These are phyloP conservation scores for Cotesia congregata DNA, from an alignment of 2,888 invertebrate genomes.

Conservation along the genomic window DNA sequence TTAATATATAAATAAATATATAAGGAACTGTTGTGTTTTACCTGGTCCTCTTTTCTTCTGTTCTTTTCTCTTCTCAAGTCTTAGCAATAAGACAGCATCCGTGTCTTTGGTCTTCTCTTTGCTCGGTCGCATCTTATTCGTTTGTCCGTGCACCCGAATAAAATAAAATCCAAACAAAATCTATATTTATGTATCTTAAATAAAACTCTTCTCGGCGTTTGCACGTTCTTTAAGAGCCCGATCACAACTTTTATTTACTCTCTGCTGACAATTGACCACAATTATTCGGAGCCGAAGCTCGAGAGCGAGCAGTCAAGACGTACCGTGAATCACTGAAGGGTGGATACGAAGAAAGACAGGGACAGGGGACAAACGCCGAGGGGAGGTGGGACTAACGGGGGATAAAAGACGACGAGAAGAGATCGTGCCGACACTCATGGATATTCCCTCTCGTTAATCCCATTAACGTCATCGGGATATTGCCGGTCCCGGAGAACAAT, in stretches of 20 bases:
- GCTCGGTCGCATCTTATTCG: constrained; percentile 25
- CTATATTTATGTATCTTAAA: constrained; percentile 13
- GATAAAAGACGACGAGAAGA: neutral
- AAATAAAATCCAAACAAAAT: constrained; percentile 13
- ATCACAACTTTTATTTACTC: constrained; percentile 15
- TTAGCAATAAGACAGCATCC: constrained; percentile 25
- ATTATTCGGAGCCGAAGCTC: constrained; percentile 9
- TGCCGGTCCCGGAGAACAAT: constrained; percentile 9
- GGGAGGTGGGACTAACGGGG: neutral
- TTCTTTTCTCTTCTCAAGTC: constrained; percentile 29
- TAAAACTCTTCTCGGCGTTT: constrained; percentile 1
- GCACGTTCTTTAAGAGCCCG: neutral
- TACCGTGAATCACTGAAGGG: constrained; percentile 4
- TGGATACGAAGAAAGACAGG: neutral
- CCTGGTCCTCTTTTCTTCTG: constrained; percentile 33
- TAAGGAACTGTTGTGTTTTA: no score
- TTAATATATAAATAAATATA: no score
- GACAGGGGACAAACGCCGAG: neutral
- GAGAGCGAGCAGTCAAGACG: constrained; percentile 1
- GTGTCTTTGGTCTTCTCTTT: constrained; percentile 16
- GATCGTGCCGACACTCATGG: constrained; percentile 24
- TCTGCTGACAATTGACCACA: neutral
- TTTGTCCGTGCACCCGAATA: constrained; percentile 25
- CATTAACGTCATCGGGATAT: constrained; percentile 45
- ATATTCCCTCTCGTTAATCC: constrained; percentile 46